Base-by-base conservation (phyloP, 2,797 vertebrate species). In the Euthynnus affinis region DNA sequence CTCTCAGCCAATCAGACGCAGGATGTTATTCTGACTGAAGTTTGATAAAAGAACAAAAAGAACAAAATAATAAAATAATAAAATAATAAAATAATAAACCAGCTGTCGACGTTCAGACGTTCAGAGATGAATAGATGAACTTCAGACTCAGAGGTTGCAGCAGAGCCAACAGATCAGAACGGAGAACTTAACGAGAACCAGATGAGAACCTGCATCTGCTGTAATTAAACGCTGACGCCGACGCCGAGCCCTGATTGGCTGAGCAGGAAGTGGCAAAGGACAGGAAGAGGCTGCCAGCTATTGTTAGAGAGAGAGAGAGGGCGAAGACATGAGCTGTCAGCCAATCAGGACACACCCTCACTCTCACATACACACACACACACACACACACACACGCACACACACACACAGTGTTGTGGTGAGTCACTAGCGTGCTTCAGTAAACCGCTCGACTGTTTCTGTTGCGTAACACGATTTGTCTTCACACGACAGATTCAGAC, bases 251-350 rank as follows among this genome's bases (percentile, higher is more conserved):
- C 73, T 72, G 55, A 85, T 84, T 87, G 77, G 74, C 53, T 25
- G 46, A 74, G 34, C 71, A 71, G 83, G 70, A 74, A 76, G 25
- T 9, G 60, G 53, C 46, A 49, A 20, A 9, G 20, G 40, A 58
- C 79, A 84, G 82, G 79, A 84, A 88, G 77, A 15, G 15, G 66
- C 48, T 84, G 67, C 62, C 75, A 53, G 61, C 77, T 76, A 77
- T 84, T 88, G 87, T 89, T 87, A 61, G 71, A 29, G 27, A 27
- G 27, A 6, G 64, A 3, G 51, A 12, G 22, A 29, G 13, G 12
- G 23, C 2, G 18, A 27, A 12, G 9, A 27, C 1, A 25, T 57
- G 63, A 17, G 46, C 61, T 56, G 65, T 27, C 22, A 37, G 23
- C 70, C 65, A 82, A 46, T 34, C 2, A 76, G 81, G 76, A 72